phyloP scores from a whole-genome alignment of 2,888 invertebrate genomes.

The Loripinus fragilis region DNA sequence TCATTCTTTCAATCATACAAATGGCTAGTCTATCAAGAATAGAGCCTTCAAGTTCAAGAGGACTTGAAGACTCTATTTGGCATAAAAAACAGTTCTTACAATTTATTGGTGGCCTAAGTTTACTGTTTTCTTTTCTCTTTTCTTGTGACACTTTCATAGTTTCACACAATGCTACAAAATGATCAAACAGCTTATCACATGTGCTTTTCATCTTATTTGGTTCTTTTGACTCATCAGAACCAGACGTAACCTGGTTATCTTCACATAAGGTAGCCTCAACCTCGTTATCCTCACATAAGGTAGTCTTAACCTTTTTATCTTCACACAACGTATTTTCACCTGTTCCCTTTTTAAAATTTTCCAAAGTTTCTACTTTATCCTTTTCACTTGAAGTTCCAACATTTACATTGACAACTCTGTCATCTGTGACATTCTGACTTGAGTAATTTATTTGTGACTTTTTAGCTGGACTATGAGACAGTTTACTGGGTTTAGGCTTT shows the following conservation, averaged over 20 bases:
- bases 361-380: too few relatives aligned
- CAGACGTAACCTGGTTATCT: too few relatives aligned
- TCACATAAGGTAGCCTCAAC: too few relatives aligned
- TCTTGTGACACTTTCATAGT: neutral
- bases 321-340: too few relatives aligned
- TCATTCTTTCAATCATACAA: slow-evolving; percentile 3
- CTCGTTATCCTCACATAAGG: too few relatives aligned
- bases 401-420: too few relatives aligned
- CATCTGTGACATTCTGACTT: too few relatives aligned
- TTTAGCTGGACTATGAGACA: neutral
- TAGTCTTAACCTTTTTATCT: too few relatives aligned
- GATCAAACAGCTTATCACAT: neutral
- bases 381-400: too few relatives aligned
- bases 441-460: neutral
- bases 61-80: neutral
- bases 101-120: neutral
- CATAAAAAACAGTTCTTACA: neutral
- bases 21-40: neutral
- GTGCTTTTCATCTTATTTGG: neutral
- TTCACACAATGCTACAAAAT: neutral
- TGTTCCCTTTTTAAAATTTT: too few relatives aligned
- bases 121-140: neutral
- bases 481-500: slow-evolving; percentile 27
- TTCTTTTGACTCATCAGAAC: neutral
- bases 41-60: neutral